Evolutionary conservation across 2,888 invertebrate species (phyloP), one percentile per base, ranked within the genome.

Genomic region (Rhaphigaster nebulosa): DNA sequence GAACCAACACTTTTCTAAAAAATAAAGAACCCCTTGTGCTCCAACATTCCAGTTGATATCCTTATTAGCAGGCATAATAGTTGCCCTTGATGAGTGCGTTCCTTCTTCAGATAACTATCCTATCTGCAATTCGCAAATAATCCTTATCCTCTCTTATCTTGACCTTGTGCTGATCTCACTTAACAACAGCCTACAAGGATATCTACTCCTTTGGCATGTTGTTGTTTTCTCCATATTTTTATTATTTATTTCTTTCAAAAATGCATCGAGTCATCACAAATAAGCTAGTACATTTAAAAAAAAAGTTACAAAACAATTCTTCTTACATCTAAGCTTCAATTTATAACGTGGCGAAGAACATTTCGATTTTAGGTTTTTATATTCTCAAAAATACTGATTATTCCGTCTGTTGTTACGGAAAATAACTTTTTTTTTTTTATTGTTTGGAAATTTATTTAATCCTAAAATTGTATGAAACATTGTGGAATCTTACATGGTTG

Each of bases 121-220:
- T 76, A 76, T 76, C 70, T 76, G 20, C 34, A 20, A 76, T 76
- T 76, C 29, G 70, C 70, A 76, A 76, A 76, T 76, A 76, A 76
- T 76, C 70, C 70, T 76, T 76, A 76, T 76, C 70, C 70, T 34
- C 70, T 76, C 20, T 76, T 76, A 76, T 76, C 70, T 76, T 38
- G 70, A 76, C 70, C 70, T 76, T 76, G 70, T 20, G 23, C 6
- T 76, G 20, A 76, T 76, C 70, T 34, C 70, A 38, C 34, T 76
- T 38, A 18, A 38, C 70, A 38, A 76, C 70, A 76, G 2, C 8
- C 70, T 15, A 76, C 70, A 38, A 76, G 70, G 70, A 76, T 76
- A 38, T 76, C 70, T 76, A 76, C 20, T 76, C 20, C 15, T 6
- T 26, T 76, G 20, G 18, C 10, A 76, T 76, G 6, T 76, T 38